Evolutionary conservation across 2,797 vertebrate species (phyloP).

Genomic region (Sebastes kiyomatsui): DNA sequence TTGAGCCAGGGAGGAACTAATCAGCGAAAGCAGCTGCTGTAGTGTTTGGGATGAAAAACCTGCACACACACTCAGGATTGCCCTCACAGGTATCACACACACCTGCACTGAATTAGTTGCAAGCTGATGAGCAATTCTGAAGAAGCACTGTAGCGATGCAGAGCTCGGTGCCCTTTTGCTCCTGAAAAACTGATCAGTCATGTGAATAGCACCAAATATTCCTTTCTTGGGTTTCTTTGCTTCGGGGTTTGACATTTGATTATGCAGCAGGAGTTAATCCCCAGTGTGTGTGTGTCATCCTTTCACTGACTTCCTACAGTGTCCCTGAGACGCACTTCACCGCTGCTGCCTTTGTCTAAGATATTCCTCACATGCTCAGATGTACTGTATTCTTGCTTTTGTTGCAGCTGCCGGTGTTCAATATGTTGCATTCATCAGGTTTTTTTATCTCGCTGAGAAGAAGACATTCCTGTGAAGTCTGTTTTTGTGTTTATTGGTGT

Average conservation of each 20-base stretch:
- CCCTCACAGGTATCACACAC: constrained; percentile 64
- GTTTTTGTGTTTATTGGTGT: neutral
- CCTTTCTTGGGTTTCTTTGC: neutral
- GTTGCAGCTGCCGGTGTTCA: neutral
- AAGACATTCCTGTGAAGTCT: neutral
- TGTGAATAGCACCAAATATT: neutral
- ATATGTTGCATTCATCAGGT: neutral
- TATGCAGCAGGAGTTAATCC: constrained; percentile 23
- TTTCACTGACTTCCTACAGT: constrained; percentile 24
- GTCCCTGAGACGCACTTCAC: constrained; percentile 7
- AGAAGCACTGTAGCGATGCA: constrained; percentile 21
- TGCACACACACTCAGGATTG: constrained; percentile 32
- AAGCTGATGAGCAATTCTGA: constrained; percentile 49
- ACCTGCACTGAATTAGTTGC: constrained; percentile 56
- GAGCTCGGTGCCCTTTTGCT: neutral
- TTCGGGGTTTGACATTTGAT: neutral
- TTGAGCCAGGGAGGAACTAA: constrained; percentile 48
- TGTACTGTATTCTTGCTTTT: neutral
- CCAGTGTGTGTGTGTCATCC: constrained; percentile 1
- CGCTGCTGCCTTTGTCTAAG: constrained; percentile 13
- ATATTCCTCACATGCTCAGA: constrained; percentile 6
- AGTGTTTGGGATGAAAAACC: constrained; percentile 35
- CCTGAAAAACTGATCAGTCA: constrained; percentile 18
- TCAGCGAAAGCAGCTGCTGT: constrained; percentile 58
- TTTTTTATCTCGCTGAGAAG: neutral